Percentiles rank a stretch among this genome's conserved stretches.
These are phyloP conservation scores for Carapus acus DNA, from an alignment of 2,797 vertebrate genomes.

Conservation along the genomic window DNA sequence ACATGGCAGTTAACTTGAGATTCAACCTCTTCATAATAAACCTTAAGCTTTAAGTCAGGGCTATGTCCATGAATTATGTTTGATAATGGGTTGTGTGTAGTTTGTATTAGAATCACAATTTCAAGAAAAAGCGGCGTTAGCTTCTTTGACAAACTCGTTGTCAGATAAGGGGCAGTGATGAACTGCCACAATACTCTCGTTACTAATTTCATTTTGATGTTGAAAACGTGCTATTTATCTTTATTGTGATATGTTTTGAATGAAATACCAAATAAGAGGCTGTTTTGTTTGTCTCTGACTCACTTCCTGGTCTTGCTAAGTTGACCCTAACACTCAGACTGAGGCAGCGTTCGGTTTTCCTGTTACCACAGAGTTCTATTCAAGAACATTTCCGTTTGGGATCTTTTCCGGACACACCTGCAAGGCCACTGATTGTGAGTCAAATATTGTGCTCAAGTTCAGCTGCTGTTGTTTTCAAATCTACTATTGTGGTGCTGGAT, in stretches of 20 bases:
- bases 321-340: constrained; percentile 18
- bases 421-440: constrained; percentile 35
- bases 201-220: neutral
- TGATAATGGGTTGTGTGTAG: too few relatives aligned
- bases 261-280: constrained; percentile 4
- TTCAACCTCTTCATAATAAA: constrained; percentile 38
- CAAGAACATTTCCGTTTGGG: constrained; percentile 58
- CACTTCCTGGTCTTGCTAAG: constrained; percentile 47
- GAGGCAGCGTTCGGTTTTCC: constrained; percentile 45
- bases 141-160: too few relatives aligned
- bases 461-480: constrained; percentile 21
- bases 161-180: too few relatives aligned
- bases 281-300: constrained; percentile 39
- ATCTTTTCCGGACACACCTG: constrained; percentile 70
- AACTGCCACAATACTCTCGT: too few relatives aligned
- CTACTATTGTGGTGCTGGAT: constrained; percentile 26
- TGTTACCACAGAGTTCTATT: constrained; percentile 58
- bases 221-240: neutral
- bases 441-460: constrained; percentile 42
- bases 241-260: constrained; percentile 2
- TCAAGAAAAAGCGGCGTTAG: too few relatives aligned
- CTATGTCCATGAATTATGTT: constrained; percentile 16
- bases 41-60: constrained; percentile 27
- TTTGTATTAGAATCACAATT: too few relatives aligned
- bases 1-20: too few relatives aligned